Percentiles rank a stretch among this genome's conserved stretches.
phyloP scores from a whole-genome alignment of 2,797 vertebrate species.

The Rhinogobio ventralis region DNA sequence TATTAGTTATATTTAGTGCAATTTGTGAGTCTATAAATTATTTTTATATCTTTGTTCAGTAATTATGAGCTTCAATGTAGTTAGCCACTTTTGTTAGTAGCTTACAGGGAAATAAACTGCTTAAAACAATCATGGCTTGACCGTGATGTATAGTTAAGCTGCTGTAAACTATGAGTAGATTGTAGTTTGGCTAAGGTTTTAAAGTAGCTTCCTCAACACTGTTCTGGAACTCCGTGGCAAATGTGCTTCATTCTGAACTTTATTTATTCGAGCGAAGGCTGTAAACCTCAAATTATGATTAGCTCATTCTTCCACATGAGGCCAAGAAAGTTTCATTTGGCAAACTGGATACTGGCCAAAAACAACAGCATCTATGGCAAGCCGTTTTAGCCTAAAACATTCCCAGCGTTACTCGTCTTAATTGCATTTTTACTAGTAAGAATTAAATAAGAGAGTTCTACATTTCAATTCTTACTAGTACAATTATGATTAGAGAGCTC shows the following conservation, averaged over 20 bases:
- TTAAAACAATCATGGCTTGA: not conserved
- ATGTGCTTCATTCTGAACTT: not conserved
- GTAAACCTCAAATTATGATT: constrained; percentile 13
- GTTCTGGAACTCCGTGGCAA: not conserved
- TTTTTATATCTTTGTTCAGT: not conserved
- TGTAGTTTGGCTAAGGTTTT: not conserved
- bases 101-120: not conserved
- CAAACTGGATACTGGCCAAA: not conserved
- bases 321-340: not conserved
- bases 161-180: not conserved
- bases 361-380: not conserved
- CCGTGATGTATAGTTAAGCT: not conserved
- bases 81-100: not conserved
- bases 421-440: not conserved
- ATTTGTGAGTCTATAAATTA: no score
- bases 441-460: not conserved
- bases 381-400: not conserved
- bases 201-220: not conserved
- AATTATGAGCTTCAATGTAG: no score
- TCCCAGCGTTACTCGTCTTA: not conserved
- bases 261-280: not conserved
- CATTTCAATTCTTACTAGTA: not conserved
- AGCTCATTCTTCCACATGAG: constrained; percentile 1
- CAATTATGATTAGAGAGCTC: not conserved
- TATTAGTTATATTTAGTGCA: no score